Percentiles rank a stretch among this genome's conserved stretches.
These are phyloP conservation scores for Mellilla xanthometata DNA, from an alignment of 2,888 invertebrate genomes.

Conservation along the genomic window DNA sequence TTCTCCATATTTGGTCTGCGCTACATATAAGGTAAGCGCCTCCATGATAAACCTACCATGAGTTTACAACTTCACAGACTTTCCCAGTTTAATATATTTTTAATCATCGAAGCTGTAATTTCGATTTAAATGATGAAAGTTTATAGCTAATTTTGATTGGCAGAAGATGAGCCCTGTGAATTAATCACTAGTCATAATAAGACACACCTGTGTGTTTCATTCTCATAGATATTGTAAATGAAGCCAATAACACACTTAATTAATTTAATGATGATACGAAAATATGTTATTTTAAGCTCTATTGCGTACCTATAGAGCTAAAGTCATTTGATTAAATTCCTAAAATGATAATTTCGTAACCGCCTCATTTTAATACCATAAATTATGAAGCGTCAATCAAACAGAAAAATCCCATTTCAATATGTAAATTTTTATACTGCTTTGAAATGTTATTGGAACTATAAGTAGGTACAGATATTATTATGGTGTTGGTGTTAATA, in stretches of 20 bases:
- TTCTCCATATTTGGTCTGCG: background rate
- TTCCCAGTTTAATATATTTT: background rate
- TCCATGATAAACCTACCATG: slow-evolving; percentile 29
- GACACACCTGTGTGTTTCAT: slow-evolving; percentile 8
- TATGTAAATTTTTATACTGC: background rate
- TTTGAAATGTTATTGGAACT: background rate
- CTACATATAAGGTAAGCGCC: slow-evolving; percentile 35
- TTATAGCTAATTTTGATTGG: no score
- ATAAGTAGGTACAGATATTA: no score
- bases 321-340: background rate
- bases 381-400: background rate
- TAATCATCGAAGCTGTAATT: no score
- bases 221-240: slow-evolving; percentile 3
- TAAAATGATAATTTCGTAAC: background rate
- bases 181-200: slow-evolving; percentile 7
- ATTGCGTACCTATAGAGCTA: no score
- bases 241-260: slow-evolving; percentile 5
- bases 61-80: slow-evolving; percentile 4
- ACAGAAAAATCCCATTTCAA: background rate
- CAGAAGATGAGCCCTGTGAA: background rate
- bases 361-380: background rate
- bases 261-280: background rate
- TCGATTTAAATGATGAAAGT: no score
- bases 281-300: background rate
- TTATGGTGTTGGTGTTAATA: no score